phyloP scores from a whole-genome alignment of 1,140 invertebrate genomes.

The Acromyrmex heyeri region DNA sequence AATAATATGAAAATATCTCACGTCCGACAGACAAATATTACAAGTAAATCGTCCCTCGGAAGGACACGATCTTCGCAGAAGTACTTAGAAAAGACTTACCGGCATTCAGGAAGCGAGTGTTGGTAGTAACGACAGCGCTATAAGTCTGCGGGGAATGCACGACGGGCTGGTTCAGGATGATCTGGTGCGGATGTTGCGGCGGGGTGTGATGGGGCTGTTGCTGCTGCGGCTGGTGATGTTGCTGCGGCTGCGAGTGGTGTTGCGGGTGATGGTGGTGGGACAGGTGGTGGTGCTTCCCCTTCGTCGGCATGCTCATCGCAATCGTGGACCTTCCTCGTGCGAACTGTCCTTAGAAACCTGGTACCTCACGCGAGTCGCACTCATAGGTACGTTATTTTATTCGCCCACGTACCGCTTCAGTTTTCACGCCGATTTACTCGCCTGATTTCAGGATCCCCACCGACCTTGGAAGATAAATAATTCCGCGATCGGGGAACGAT shows the following conservation, averaged over 20 bases:
- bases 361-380: slow-evolving; percentile 73
- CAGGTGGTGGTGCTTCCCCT: slow-evolving; percentile 81
- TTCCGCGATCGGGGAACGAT: background rate
- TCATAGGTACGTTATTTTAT: slow-evolving; percentile 79
- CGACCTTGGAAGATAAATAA: background rate
- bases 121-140: slow-evolving; percentile 76
- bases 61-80: too few species aligned
- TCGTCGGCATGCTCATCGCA: slow-evolving; percentile 83
- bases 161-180: slow-evolving; percentile 76
- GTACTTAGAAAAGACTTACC: slow-evolving; percentile 70
- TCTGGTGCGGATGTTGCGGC: slow-evolving; percentile 73
- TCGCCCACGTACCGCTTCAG: too few species aligned
- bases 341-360: slow-evolving; percentile 78
- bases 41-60: too few species aligned
- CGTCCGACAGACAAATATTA: too few species aligned
- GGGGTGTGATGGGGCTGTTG: slow-evolving; percentile 70
- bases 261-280: slow-evolving; percentile 71
- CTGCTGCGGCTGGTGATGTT: slow-evolving; percentile 63
- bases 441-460: background rate
- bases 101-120: slow-evolving; percentile 76
- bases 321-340: slow-evolving; percentile 71
- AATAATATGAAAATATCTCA: background rate
- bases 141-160: slow-evolving; percentile 78
- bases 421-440: background rate
- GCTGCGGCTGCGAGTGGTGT: slow-evolving; percentile 61